Percentiles rank a stretch among this genome's conserved stretches.
These are phyloP conservation scores for Araneus ventricosus DNA, from an alignment of 1,140 invertebrate genomes.

Conservation along the genomic window DNA sequence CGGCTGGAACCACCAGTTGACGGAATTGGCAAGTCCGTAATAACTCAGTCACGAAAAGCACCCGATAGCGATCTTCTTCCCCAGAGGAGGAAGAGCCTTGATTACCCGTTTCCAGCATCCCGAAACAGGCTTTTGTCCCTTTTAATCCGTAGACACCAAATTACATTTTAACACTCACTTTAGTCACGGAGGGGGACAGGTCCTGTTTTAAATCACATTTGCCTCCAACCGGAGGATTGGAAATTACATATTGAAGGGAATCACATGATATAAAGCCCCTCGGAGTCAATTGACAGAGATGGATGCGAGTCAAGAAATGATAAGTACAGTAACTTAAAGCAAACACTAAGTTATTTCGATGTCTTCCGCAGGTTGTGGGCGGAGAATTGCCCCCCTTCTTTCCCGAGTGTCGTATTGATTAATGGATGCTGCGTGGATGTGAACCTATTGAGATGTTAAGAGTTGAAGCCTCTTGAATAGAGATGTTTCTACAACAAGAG, in stretches of 20 bases:
- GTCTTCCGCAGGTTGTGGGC: neutral
- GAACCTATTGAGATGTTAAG: neutral
- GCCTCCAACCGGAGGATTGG: neutral
- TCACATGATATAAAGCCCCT: neutral
- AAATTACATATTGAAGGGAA: constrained; percentile 2
- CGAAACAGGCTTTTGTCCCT: neutral
- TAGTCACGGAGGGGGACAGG: constrained; percentile 24
- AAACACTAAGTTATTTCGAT: neutral
- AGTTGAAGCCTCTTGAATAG: neutral
- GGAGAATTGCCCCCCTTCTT: neutral
- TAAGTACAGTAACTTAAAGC: neutral
- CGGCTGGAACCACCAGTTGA: neutral
- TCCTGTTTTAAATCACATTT: constrained; percentile 36
- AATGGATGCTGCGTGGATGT: neutral
- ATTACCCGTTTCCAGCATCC: neutral
- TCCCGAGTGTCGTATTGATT: neutral
- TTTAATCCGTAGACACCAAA: constrained; percentile 10
- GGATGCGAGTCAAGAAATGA: neutral
- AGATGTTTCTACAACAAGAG: neutral
- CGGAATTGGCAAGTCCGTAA: neutral
- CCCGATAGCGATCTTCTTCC: neutral
- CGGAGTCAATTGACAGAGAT: constrained; percentile 17
- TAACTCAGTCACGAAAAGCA: constrained; percentile 8
- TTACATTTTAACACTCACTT: constrained; percentile 34
- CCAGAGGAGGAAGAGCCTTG: neutral